phyloP scores from a whole-genome alignment of 2,113 vertebrate genomes.

The Lichenostomus cassidix region DNA sequence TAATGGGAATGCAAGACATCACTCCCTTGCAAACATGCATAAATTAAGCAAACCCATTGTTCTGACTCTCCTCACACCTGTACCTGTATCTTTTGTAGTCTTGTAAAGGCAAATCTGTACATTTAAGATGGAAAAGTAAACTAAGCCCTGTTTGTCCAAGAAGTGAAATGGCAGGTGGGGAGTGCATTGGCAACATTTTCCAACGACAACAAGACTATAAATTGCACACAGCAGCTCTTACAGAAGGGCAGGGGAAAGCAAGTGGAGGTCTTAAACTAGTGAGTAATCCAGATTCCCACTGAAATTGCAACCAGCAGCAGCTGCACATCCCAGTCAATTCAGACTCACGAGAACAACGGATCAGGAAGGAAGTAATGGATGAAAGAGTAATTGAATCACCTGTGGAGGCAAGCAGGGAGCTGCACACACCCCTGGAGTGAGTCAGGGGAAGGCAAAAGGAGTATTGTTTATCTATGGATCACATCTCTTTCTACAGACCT shows the following conservation, averaged over 20 bases:
- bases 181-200: background rate
- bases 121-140: conserved; percentile 20
- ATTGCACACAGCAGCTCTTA: background rate
- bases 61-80: background rate
- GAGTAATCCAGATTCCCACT: background rate
- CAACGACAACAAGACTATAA: background rate
- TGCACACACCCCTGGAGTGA: background rate
- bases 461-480: background rate
- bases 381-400: background rate
- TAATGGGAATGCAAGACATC: background rate
- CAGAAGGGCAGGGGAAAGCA: background rate
- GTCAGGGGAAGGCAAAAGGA: background rate
- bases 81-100: background rate
- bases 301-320: background rate
- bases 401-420: background rate
- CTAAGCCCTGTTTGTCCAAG: background rate
- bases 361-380: background rate
- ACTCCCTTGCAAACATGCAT: background rate
- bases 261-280: background rate
- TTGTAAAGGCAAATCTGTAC: background rate
- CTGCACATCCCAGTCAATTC: background rate
- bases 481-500: background rate
- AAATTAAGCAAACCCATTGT: background rate
- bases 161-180: background rate
- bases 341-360: background rate